Base-by-base conservation (phyloP, 2,888 invertebrate genomes). In the Liodrosophila aerea region DNA sequence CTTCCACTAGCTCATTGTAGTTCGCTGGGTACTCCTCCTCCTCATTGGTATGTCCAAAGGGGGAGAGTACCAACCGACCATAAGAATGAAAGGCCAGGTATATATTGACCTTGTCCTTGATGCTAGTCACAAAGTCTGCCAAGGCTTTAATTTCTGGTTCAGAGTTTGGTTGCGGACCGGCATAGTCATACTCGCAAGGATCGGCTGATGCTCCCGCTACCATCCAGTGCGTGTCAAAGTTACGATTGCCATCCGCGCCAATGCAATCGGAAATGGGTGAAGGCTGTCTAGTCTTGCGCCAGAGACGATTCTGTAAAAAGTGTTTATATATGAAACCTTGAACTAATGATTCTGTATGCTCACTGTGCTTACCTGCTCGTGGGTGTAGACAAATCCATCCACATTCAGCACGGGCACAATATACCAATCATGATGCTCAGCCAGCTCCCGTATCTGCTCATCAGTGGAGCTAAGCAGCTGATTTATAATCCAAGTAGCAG, bases 391-490 rank as follows among this genome's bases (percentile, higher is more conserved):
- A 80, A 93, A 95, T 12, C 95, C 95, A 90, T 95, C 95, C 22
- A 94, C 94, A 86, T 95, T 95, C 0, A 92, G 86, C 0, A 93
- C 92, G 0, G 95, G 95, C 53, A 95, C 91, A 59, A 95, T 91
- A 76, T 94, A 94, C 94, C 94, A 95, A 68, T 95, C 93, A 70
- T 93, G 93, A 41, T 90, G 90, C 70, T 94, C 92, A 2, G 94
- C 93, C 73, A 94, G 87, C 1, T 89, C 81, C 22, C 92, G 90
- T 0, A 93, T 90, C 22, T 89, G 87, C 1, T 91, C 81, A 76
- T 94, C 92, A 0, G 77, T 82, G 40, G 93, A 93, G 0, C 92
- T 93, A 13, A 95, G 88, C 9, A 95, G 88, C 85, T 94, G 91
- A 66, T 94, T 93, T 9, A 95, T 92, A 13, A 95, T 91, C 90